phyloP scores from a whole-genome alignment of 1,140 invertebrate genomes.

The Zaprionus lachaisei region DNA sequence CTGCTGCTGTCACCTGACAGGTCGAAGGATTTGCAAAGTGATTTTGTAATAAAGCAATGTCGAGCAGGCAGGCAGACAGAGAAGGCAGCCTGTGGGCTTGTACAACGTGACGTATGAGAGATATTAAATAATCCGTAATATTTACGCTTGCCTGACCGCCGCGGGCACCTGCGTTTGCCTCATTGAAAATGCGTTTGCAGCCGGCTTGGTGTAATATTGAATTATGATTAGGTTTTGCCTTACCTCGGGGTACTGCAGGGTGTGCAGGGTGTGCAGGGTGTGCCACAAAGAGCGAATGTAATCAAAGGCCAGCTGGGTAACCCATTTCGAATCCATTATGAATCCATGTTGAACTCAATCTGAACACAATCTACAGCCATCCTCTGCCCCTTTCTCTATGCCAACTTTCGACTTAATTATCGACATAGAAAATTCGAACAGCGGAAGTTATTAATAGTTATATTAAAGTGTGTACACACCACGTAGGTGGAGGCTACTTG shows the following conservation, averaged over 20 bases:
- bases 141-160: constrained; percentile 31
- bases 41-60: constrained; percentile 53
- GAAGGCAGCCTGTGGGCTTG: background rate
- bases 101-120: constrained; percentile 43
- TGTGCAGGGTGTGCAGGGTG: background rate
- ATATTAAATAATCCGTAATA: constrained; percentile 50
- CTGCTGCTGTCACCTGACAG: constrained; percentile 9
- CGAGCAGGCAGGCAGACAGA: background rate
- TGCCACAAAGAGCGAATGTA: background rate
- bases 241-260: background rate
- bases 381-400: background rate
- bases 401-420: constrained; percentile 58
- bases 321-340: too few species aligned
- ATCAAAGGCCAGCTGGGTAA: background rate
- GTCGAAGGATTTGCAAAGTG: constrained; percentile 21
- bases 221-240: constrained; percentile 20
- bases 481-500: background rate
- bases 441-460: constrained; percentile 13
- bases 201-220: constrained; percentile 19
- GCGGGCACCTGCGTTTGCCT: background rate
- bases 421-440: constrained; percentile 21
- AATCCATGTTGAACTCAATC: background rate
- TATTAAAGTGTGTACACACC: background rate
- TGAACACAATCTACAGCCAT: background rate
- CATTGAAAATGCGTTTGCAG: constrained; percentile 36